phyloP scores from a whole-genome alignment of 2,113 vertebrate genomes.

The Siniperca chuatsi region DNA sequence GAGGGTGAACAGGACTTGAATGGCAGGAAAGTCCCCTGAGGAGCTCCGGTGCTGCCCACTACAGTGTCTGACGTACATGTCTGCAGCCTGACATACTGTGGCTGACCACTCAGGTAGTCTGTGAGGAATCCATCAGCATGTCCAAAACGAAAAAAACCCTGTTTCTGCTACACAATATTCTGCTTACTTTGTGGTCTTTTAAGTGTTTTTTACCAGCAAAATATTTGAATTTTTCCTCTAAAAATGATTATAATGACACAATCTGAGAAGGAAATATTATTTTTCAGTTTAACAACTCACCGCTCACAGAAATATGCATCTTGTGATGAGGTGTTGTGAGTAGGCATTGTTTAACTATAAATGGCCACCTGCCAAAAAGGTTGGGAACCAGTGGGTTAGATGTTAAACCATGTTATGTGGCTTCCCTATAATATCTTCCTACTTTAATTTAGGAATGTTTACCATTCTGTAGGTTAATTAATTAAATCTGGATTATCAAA shows the following conservation, averaged over 20 bases:
- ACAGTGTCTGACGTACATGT: background rate
- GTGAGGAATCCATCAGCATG: background rate
- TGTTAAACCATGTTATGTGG: background rate
- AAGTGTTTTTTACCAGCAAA: background rate
- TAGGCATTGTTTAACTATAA: background rate
- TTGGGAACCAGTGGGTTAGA: background rate
- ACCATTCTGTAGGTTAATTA: background rate
- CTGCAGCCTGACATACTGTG: background rate
- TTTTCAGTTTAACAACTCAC: background rate
- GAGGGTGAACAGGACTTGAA: conserved; percentile 5
- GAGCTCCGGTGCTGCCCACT: conserved; percentile 6
- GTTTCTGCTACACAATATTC: background rate
- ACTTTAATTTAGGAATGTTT: background rate
- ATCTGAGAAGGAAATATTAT: background rate
- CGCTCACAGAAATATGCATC: background rate
- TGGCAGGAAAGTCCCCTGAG: conserved; percentile 15
- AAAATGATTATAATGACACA: background rate
- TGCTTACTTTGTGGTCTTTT: background rate
- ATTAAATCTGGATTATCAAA: background rate
- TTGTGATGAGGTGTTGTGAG: background rate
- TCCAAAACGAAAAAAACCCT: background rate
- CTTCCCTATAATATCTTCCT: no score
- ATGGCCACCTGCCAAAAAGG: background rate
- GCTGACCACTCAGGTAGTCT: background rate
- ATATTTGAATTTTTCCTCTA: background rate